A percentile compares a stretch with the other conserved stretches of the same genome.
Conservation (phyloP, 2,888 invertebrate species). For the Altica lythri region DNA sequence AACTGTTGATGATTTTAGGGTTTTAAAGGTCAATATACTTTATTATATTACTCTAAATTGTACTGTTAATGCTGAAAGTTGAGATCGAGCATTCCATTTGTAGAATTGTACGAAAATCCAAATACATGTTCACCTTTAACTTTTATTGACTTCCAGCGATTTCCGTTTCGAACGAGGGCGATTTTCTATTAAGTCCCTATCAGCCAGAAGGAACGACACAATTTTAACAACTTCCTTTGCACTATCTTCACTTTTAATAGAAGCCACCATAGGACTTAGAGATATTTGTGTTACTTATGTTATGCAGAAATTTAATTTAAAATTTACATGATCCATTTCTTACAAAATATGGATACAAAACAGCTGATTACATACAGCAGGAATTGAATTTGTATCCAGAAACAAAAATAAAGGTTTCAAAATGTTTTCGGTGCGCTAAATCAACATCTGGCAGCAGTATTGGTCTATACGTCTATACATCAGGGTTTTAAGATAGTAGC, state of each 20-base stretch:
- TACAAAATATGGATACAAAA: too few species aligned
- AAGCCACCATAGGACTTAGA: not conserved
- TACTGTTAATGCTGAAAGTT: conserved; percentile 18
- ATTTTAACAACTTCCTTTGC: conserved; percentile 38
- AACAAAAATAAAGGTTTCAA: too few species aligned
- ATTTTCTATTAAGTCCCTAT: conserved; percentile 44
- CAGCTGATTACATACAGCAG: too few species aligned
- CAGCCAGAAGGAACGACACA: conserved; percentile 38
- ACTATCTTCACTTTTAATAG: conserved; percentile 18
- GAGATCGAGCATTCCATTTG: conserved; percentile 21
- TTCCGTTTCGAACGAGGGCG: conserved; percentile 41
- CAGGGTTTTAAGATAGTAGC: too few species aligned
- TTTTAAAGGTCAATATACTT: not conserved
- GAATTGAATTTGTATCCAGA: too few species aligned
- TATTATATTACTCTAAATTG: too few species aligned
- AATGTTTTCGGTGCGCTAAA: too few species aligned
- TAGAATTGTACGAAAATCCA: conserved; percentile 20
- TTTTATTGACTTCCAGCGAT: conserved; percentile 46
- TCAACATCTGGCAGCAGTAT: too few species aligned
- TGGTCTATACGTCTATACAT: too few species aligned
- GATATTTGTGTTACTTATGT: not conserved
- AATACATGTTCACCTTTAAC: conserved; percentile 42
- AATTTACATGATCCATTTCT: too few species aligned
- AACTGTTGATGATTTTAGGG: not conserved
- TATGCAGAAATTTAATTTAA: too few species aligned